Conservation (phyloP, 2,113 vertebrate genomes). For the Hippocampus comes region DNA sequence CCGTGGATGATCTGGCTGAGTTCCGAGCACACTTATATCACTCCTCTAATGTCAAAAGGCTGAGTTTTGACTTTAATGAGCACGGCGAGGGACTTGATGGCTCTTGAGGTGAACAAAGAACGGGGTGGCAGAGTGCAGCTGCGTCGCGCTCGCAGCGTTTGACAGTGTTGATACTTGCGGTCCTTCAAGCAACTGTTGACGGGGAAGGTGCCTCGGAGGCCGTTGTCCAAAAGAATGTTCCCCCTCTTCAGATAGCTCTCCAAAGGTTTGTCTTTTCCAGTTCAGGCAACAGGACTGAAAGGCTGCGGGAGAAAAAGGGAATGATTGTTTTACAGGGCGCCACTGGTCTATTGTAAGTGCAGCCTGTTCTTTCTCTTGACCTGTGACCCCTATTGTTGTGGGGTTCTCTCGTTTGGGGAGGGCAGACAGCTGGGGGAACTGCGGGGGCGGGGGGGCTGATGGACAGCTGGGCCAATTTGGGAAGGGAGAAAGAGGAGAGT, state of each 20-base stretch:
- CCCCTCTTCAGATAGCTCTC: constrained; percentile 58
- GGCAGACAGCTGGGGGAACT: constrained; percentile 70
- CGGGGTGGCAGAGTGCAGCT: constrained; percentile 44
- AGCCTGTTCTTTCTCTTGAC: constrained; percentile 83
- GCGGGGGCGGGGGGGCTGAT: constrained; percentile 62
- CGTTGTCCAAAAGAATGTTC: constrained; percentile 50
- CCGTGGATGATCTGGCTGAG: constrained; percentile 3
- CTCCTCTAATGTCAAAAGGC: constrained; percentile 34
- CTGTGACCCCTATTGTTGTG: constrained; percentile 77
- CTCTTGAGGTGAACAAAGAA: constrained; percentile 61
- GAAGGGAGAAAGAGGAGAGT: constrained; percentile 37
- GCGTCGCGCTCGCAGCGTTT: constrained; percentile 39
- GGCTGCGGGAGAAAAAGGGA: constrained; percentile 63
- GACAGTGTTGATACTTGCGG: constrained; percentile 59
- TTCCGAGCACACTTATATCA: constrained; percentile 51
- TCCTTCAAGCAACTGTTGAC: constrained; percentile 47
- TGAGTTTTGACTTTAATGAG: constrained; percentile 57
- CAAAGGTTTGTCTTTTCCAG: constrained; percentile 79
- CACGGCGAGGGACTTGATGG: constrained; percentile 47
- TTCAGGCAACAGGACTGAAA: constrained; percentile 54
- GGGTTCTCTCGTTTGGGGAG: constrained; percentile 65
- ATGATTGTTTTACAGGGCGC: constrained; percentile 75
- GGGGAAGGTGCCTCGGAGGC: constrained; percentile 53
- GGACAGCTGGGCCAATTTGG: constrained; percentile 76
- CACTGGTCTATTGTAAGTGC: constrained; percentile 78